A percentile compares a stretch with the other conserved stretches of the same genome.
Evolutionary conservation across 2,888 invertebrate species (phyloP).

Genomic region (Metallyticus violacea): DNA sequence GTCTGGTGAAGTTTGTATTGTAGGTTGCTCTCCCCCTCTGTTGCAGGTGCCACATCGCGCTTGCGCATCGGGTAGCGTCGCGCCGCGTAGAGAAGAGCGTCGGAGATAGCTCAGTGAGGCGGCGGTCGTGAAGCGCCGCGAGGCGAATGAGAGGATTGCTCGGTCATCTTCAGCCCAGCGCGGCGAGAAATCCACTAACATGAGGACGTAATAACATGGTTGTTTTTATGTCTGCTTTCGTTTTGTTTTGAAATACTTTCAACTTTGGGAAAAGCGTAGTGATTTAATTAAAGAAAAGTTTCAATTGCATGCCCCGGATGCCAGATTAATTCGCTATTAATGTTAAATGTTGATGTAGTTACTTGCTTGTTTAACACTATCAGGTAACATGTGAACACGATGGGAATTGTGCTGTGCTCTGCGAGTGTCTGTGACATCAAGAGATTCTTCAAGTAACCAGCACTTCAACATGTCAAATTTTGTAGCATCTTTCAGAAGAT

Average conservation of each 20-base stretch:
- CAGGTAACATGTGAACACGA: not conserved
- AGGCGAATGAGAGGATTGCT: not conserved
- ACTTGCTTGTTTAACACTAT: not conserved
- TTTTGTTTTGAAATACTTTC: not conserved
- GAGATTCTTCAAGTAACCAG: not conserved
- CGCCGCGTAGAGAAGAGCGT: not conserved
- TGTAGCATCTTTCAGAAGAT: not conserved
- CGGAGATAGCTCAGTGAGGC: slow-evolving; percentile 2
- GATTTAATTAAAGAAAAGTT: not conserved
- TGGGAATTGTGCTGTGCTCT: not conserved
- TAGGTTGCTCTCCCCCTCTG: not conserved
- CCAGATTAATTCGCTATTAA: too few species aligned
- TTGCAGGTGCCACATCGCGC: not conserved
- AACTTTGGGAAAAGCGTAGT: not conserved
- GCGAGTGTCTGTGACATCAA: not conserved
- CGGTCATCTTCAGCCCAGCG: not conserved
- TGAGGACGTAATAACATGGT: not conserved
- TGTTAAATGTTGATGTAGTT: not conserved
- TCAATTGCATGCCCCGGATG: not conserved
- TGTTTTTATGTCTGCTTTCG: not conserved
- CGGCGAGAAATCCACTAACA: not conserved
- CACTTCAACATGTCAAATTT: not conserved
- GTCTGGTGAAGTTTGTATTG: not conserved
- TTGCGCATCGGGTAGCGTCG: not conserved
- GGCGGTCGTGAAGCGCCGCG: not conserved